phyloP scores from a whole-genome alignment of 2,113 vertebrate genomes.

The Typhlomys cinereus region DNA sequence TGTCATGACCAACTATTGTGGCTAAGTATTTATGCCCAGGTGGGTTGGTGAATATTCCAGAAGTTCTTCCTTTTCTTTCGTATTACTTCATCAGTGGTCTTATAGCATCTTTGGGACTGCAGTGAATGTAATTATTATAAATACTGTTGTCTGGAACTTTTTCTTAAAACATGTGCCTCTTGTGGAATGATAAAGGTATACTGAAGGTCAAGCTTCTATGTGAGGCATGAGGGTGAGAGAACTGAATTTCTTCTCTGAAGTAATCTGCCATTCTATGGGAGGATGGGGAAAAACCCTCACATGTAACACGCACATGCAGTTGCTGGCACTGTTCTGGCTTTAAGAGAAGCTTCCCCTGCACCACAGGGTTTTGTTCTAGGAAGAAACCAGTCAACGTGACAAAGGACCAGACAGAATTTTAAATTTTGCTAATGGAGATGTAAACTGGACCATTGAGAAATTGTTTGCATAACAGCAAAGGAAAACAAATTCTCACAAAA shows the following conservation, averaged over 20 bases:
- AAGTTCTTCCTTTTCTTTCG: neutral
- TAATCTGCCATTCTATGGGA: too few species aligned
- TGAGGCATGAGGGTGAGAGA: neutral
- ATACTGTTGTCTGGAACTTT: neutral
- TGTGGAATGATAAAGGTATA: neutral
- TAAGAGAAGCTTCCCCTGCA: neutral
- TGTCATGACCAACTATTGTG: neutral
- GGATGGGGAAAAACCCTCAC: neutral
- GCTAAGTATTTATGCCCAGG: neutral
- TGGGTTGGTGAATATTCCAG: neutral
- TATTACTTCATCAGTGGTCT: neutral
- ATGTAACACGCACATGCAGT: fast-evolving
- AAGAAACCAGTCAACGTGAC: neutral
- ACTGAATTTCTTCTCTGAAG: neutral
- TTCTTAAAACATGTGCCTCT: neutral
- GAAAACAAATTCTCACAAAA: neutral
- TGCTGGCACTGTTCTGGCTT: neutral
- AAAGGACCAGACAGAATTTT: neutral
- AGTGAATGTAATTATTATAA: neutral
- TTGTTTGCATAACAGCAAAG: neutral
- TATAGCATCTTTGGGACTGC: neutral
- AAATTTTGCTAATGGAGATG: neutral
- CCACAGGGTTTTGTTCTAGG: neutral
- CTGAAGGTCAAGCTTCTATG: neutral
- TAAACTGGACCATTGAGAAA: neutral